Percentiles rank a stretch among this genome's conserved stretches.
phyloP scores from a whole-genome alignment of 2,113 vertebrate species.

The Rhabdomys dilectus region DNA sequence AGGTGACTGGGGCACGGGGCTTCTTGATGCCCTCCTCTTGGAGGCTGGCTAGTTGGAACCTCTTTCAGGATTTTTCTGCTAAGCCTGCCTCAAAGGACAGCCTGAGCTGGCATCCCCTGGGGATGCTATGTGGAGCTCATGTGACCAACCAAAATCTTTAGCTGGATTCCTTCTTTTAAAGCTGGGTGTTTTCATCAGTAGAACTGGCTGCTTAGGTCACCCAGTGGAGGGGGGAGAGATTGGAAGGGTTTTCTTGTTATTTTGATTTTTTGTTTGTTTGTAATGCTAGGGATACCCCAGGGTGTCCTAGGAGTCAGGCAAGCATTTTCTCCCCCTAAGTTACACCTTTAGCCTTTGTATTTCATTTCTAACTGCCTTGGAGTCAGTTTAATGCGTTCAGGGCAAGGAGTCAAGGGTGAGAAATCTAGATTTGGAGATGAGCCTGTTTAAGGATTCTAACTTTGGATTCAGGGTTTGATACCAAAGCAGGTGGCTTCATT shows the following conservation, averaged over 20 bases:
- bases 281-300: neutral
- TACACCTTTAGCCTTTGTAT: neutral
- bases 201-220: neutral
- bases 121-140: neutral
- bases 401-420: neutral
- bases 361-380: neutral
- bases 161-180: neutral
- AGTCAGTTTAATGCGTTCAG: neutral
- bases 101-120: neutral
- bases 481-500: accelerated
- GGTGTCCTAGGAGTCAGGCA: neutral
- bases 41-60: neutral
- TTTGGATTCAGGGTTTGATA: neutral
- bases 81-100: neutral
- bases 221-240: neutral
- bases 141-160: neutral
- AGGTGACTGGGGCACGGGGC: accelerated
- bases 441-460: neutral
- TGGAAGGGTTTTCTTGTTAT: neutral
- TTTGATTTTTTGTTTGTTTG: neutral
- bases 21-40: neutral
- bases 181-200: neutral
- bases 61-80: neutral
- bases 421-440: neutral
- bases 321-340: neutral